Base-by-base conservation (phyloP, 1,140 invertebrate species). In the Heliconius himera region DNA sequence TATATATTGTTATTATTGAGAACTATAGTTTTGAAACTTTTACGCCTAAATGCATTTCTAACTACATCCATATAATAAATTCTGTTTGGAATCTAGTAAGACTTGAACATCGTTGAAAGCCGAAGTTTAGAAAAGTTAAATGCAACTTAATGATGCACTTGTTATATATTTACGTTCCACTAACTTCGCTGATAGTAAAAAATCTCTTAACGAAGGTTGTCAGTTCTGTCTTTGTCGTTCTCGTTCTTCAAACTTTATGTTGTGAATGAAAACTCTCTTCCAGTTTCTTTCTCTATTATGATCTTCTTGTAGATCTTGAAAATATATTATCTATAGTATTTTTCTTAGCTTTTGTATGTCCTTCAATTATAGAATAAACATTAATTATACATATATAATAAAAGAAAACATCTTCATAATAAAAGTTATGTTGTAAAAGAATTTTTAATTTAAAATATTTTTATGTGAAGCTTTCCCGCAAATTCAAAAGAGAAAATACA, bases 121-220 rank as follows among this genome's bases (percentile, higher is more conserved):
- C 60, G 29, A 29, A 66, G 26, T 29, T 66, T 13, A 66, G 60
- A 66, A 66, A 66, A 26, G 22, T 66, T 26, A 26, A 26, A 3
- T 16, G 11, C 5, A 26, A 66, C 60, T 66, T 29, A 66, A 66
- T 66, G 60, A 29, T 22, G 60, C 60, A 26, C 60, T 66, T 66
- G 22, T 66, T 66, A 66, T 66, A 29, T 66, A 66, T 66, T 66
- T 66, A 66, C 26, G 22, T 66, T 29, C 26, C 22, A n/a, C 8
- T 16, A 29, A 66, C 60, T 66, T 66, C 13, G 60, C 60, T 56
- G 29, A 29, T 13, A 66, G 22, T 66, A 66, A 66, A 66, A 26
- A 66, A 66, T 29, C 60, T 66, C 60, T 29, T 29, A 66, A 66
- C 22, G 60, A 66, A 66, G 29, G 26, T 29, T 66, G 60, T 66